These are phyloP conservation scores for Stichodactyla mertensii DNA, from an alignment of 64 coral and sea anemone species.

Conservation along the genomic window DNA sequence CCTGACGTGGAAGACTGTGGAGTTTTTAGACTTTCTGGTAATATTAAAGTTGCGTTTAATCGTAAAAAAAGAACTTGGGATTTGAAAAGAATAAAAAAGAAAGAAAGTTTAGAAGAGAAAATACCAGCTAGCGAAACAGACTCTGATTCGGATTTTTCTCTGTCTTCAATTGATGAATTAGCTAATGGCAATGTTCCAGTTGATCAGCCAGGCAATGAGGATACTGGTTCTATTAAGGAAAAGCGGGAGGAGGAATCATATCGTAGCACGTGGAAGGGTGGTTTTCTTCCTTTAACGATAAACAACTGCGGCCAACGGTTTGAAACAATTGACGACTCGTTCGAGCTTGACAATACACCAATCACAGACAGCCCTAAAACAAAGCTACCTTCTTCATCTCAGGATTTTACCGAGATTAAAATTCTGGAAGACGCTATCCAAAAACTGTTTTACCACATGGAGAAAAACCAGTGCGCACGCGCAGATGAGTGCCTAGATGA, in stretches of 20 bases:
- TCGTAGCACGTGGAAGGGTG: background rate
- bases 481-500: background rate
- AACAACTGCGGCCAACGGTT: background rate
- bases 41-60: background rate
- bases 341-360: background rate
- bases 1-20: background rate
- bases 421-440: constrained; percentile 13
- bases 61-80: background rate
- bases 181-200: background rate
- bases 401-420: background rate
- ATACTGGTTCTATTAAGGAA: background rate
- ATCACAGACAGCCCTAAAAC: too few species aligned
- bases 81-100: background rate
- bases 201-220: background rate
- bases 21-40: background rate
- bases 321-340: background rate
- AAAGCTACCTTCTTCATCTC: background rate
- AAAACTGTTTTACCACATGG: constrained; percentile 23
- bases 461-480: background rate
- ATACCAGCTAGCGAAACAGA: too few species aligned
- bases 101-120: background rate
- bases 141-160: too few species aligned
- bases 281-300: background rate
- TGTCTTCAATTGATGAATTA: background rate
- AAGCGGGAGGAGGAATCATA: background rate